Conservation (phyloP, 2,113 vertebrate species). For the Ramphastos sulfuratus region DNA sequence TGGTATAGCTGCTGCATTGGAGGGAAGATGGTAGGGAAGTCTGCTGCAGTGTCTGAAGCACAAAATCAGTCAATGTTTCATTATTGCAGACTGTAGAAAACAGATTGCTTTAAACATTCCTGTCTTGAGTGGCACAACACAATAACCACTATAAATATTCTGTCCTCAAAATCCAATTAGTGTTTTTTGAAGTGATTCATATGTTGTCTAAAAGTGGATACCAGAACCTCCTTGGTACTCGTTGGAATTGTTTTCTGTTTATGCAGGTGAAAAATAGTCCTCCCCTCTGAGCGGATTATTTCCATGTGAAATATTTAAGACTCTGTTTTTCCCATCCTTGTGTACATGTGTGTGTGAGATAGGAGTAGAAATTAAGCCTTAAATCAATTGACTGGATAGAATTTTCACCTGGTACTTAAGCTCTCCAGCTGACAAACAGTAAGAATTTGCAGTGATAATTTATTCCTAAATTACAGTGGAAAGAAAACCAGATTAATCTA, state of each 20-base stretch:
- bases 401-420: not conserved
- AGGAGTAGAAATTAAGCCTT: not conserved
- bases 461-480: not conserved
- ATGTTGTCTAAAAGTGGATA: not conserved
- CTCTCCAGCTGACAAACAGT: not conserved
- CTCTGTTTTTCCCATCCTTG: not conserved
- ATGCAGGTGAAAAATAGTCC: not conserved
- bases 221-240: not conserved
- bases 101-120: not conserved
- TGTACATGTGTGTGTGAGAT: not conserved
- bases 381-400: not conserved
- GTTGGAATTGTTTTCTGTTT: not conserved
- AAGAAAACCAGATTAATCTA: not conserved
- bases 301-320: not conserved
- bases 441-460: not conserved
- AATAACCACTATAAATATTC: not conserved
- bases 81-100: not conserved
- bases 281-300: not conserved
- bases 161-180: not conserved
- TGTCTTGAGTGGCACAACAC: not conserved
- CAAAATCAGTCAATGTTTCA: not conserved
- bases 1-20: not conserved
- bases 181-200: not conserved
- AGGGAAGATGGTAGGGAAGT: not conserved
- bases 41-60: not conserved